These are phyloP conservation scores for Drosophila melanosoma DNA, from an alignment of 2,888 invertebrate genomes.

Conservation along the genomic window DNA sequence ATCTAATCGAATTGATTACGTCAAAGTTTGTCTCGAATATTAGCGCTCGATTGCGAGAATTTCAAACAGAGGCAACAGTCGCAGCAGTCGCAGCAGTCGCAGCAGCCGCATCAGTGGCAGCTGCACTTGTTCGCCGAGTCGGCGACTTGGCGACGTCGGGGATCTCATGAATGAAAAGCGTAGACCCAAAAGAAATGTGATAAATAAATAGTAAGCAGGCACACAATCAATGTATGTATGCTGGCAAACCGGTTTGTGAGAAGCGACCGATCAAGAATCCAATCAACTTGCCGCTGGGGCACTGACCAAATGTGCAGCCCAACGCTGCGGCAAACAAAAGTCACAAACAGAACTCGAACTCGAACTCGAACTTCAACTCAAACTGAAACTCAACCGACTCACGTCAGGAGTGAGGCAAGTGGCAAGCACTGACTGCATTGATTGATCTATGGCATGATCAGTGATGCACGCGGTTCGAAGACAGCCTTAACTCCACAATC, in stretches of 20 bases:
- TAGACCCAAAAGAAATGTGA: slow-evolving; percentile 63
- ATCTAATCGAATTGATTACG: slow-evolving; percentile 80
- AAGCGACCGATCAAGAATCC: slow-evolving; percentile 71
- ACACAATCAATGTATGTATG: slow-evolving; percentile 9
- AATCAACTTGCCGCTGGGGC: slow-evolving; percentile 72
- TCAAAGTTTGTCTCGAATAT: slow-evolving; percentile 72
- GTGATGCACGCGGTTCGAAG: slow-evolving; percentile 59
- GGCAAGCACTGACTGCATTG: slow-evolving; percentile 65
- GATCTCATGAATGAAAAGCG: slow-evolving; percentile 65
- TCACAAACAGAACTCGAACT: slow-evolving; percentile 49
- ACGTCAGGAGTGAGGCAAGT: slow-evolving; percentile 42
- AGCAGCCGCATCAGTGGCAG: slow-evolving; percentile 31
- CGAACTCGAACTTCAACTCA: slow-evolving; percentile 31
- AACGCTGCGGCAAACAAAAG: slow-evolving; percentile 59
- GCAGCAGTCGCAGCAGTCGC: not conserved
- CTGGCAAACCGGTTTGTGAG: slow-evolving; percentile 53
- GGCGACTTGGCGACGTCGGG: not conserved
- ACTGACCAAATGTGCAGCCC: slow-evolving; percentile 64
- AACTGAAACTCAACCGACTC: slow-evolving; percentile 19
- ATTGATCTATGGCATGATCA: slow-evolving; percentile 77
- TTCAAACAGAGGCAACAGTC: slow-evolving; percentile 1
- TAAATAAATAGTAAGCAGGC: slow-evolving; percentile 76
- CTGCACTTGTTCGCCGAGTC: slow-evolving; percentile 60
- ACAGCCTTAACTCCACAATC: slow-evolving; percentile 45
- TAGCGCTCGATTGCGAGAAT: slow-evolving; percentile 65